phyloP scores from a whole-genome alignment of 2,113 vertebrate species.

The Prinia subflava region DNA sequence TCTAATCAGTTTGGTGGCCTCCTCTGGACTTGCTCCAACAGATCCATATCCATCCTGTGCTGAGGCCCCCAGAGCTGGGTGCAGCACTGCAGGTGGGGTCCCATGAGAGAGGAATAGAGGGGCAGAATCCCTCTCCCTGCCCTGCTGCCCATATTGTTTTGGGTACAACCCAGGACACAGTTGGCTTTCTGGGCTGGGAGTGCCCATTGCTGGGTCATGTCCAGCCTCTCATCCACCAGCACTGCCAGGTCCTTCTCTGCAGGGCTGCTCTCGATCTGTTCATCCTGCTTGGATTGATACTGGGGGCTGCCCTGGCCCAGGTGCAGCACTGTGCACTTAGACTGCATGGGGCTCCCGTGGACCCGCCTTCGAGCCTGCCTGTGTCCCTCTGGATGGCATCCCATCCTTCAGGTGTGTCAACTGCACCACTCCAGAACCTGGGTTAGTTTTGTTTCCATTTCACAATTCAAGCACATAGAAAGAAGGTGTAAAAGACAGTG shows the following conservation, averaged over 20 bases:
- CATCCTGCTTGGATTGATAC: background rate
- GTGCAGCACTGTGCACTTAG: background rate
- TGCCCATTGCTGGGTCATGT: background rate
- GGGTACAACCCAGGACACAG: background rate
- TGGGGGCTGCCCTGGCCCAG: background rate
- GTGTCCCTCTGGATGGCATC: background rate
- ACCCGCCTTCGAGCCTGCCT: background rate
- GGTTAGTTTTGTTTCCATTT: background rate
- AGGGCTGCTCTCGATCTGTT: background rate
- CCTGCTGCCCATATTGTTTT: background rate
- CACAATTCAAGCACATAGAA: background rate
- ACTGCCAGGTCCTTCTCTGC: rapidly evolving
- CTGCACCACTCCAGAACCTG: background rate
- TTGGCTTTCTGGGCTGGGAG: background rate
- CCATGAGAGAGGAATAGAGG: background rate
- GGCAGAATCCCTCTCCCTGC: background rate
- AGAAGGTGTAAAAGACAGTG: background rate
- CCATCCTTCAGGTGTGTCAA: background rate
- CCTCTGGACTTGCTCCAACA: background rate
- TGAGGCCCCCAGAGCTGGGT: background rate
- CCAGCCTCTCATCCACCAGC: background rate
- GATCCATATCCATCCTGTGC: background rate
- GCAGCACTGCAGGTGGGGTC: background rate
- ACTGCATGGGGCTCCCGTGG: background rate
- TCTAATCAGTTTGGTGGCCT: background rate